Evolutionary conservation across 1,140 invertebrate genomes (phyloP), one percentile per base, ranked within the genome.

Genomic region (Mercenaria mercenaria): DNA sequence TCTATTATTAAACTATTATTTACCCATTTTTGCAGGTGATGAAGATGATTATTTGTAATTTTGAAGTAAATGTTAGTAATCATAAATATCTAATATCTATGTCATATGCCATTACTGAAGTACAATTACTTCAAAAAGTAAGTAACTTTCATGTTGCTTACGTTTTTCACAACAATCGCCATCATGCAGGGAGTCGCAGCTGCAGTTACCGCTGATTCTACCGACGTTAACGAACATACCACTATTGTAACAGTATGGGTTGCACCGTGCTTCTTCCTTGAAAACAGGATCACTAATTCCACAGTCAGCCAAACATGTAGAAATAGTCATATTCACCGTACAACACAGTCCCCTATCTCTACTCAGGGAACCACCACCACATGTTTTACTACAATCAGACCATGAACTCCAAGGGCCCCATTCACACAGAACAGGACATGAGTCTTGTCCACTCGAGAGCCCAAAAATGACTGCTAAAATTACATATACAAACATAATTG

Each of bases 81-180:
- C 43, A 47, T 18, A 47, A 47, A 47, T 10, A 8, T 10, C 43
- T 47, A 47, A 47, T n/a, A n/a, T n/a, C n/a, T 18, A 47, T 18
- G 23, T n/a, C 8, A 64, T 64, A 64, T 11, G 6, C 29, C 6
- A 6, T 26, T 11, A 64, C 29, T 8, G 61, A n/a, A 6, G 23
- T n/a, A 32, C 23, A n/a, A n/a, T n/a, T n/a, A n/a, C 23, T 10
- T 11, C 10, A 47, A 47, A 47, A 18, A 47, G 43, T 10, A n/a
- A 32, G 61, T 10, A 32, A 64, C 23, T 64, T 64, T 11, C 8
- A 64, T 64, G 29, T 11, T n/a, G 6, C 10, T 3, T 69, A 69
- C 64, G n/a, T 69, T 69, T 11, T 69, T 69, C 64, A 69, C 64
- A 69, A 69, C 64, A 69, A 32, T 32, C 1, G 4, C 64, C 64